These are phyloP conservation scores for Oncorhynchus clarkii DNA, from an alignment of 2,113 vertebrate genomes.

Conservation along the genomic window DNA sequence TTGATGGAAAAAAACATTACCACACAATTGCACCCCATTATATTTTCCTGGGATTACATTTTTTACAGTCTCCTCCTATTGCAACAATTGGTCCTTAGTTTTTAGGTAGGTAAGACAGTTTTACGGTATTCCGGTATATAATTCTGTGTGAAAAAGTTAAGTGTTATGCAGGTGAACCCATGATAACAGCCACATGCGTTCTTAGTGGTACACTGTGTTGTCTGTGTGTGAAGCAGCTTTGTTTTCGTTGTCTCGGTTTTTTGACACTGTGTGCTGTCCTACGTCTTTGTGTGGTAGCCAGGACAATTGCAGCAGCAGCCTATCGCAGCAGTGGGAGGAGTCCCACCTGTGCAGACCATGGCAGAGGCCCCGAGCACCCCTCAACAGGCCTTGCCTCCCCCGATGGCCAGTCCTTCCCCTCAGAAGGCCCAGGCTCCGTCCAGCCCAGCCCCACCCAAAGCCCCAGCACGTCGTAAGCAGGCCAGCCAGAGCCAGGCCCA, in stretches of 20 bases:
- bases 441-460: constrained; percentile 71
- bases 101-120: no score
- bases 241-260: neutral
- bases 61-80: no score
- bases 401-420: constrained; percentile 38
- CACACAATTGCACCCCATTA: no score
- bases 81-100: no score
- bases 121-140: no score
- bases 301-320: constrained; percentile 20
- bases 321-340: constrained; percentile 25
- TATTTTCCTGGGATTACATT: no score
- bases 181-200: no score
- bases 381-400: constrained; percentile 44
- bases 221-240: neutral
- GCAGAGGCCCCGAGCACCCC: constrained; percentile 40
- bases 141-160: no score
- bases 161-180: no score
- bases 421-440: constrained; percentile 64
- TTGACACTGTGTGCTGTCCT: constrained; percentile 6
- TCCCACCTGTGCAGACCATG: constrained; percentile 40
- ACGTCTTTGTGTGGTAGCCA: constrained; percentile 41
- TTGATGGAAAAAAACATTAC: no score
- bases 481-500: constrained; percentile 33
- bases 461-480: constrained; percentile 72
- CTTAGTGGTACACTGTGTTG: neutral